Evolutionary conservation across 1,140 invertebrate genomes (phyloP), one percentile per base, ranked within the genome.

Genomic region (Eufriesea mexicana): DNA sequence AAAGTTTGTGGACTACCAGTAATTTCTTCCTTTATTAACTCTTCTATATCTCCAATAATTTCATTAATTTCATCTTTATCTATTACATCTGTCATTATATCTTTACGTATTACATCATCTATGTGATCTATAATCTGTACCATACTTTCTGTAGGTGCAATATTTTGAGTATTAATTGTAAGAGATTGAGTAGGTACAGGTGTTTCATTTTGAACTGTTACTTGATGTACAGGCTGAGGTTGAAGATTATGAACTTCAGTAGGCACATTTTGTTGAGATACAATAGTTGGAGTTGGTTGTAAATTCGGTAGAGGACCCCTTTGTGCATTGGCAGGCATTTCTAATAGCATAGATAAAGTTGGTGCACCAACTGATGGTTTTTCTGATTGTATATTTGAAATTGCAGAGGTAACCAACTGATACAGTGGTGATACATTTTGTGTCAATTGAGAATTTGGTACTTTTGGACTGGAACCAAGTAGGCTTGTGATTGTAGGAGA

Each of bases 321-420:
- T 23, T 92, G 90, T 10, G 91, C 67, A 79, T 89, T 93, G 6
- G 92, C 89, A 5, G 93, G 93, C 76, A 93, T 91, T 86, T 96
- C 96, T n/a, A 96, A 89, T 12, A 96, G 91, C 94, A 96, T 95
- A 0, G 96, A 96, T 0, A 96, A 90, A 0, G 96, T 96, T 0
- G 96, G 96, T 0, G 96, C 96, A 0, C 95, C 95, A 5, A 95
- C 95, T 0, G 96, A 96, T 0, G 96, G 96, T 45, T 95, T 94
- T 79, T 95, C 93, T 10, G 94, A 87, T 42, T 72, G 45, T 28
- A 66, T 54, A 25, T 82, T 94, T 91, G 92, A 91, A 67, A 94
- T 92, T 7, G 92, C 85, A 45, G 91, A 92, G 9, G 91, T 92
- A 20, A 95, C 93, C 20, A 95, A 71, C 45, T 95, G 94, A 86